Evolutionary conservation across 2,797 vertebrate genomes (phyloP), one percentile per base, ranked within the genome.

Genomic region (Scarus forsteni): DNA sequence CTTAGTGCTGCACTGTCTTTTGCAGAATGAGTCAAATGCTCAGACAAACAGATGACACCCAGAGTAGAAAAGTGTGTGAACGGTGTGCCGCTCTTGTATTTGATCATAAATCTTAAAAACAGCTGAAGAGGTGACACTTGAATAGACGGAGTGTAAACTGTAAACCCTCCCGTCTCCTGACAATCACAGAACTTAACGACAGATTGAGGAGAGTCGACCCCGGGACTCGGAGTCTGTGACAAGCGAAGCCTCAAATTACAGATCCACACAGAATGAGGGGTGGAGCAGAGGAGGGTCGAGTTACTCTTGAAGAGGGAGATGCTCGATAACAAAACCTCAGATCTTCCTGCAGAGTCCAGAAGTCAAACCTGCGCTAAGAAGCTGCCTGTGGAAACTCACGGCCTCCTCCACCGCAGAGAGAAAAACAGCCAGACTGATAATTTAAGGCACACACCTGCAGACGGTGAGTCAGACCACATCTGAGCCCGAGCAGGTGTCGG

Each of bases 261-360:
- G 72, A 79, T 86, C 77, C 71, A 73, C 82, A 57, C 73, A 91
- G 81, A 93, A 92, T 89, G 84, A 89, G 58, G 86, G 90, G 88
- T 85, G 89, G 90, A 85, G 88, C 51, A 40, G 46, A 55, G 19
- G 58, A 14, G 49, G 83, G 50, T 92, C 83, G 60, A 75, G 55
- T 93, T 90, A 88, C 91, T 8, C 18, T 80, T 75, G 60, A 80
- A 85, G 85, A 19, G 45, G 75, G 43, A 13, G 56, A 80, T 46
- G 56, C 58, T 75, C 27, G 11, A 72, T 74, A 71, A 75, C 66
- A 72, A 80, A 75, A 66, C 80, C 42, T 81, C 70, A 63, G 56
- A 74, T 76, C 55, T 60, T 7, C 5, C 64, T 81, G 4, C 13
- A 48, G 27, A 27, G 4, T 27, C 27, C 27, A 27, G 4, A 27